These are phyloP conservation scores for Parauchenoglanis punctatus DNA, from an alignment of 2,797 vertebrate species.

Conservation along the genomic window DNA sequence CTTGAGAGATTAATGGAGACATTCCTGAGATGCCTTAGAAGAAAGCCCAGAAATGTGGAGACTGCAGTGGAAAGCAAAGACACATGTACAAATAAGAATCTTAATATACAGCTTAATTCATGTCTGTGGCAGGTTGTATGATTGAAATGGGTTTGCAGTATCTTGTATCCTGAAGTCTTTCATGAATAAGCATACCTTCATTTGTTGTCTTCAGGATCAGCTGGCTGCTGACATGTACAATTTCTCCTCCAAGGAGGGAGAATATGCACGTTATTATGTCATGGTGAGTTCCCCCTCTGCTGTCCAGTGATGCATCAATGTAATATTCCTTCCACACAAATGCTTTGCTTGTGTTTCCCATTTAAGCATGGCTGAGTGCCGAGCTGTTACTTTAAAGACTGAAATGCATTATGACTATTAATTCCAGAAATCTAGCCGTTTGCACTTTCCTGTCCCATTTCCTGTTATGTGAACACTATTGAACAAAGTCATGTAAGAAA, in stretches of 20 bases:
- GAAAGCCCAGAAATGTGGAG: background rate
- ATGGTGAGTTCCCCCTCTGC: constrained; percentile 75
- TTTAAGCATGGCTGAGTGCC: background rate
- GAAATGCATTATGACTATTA: background rate
- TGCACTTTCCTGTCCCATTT: background rate
- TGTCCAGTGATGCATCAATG: background rate
- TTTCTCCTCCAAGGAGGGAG: constrained; percentile 93
- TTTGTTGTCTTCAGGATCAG: constrained; percentile 83
- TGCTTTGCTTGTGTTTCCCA: background rate
- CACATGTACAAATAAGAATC: background rate
- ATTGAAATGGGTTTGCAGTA: background rate
- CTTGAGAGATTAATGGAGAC: background rate
- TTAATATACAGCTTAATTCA: background rate
- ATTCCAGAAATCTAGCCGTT: background rate
- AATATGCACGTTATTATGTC: constrained; percentile 89
- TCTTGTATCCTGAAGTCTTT: background rate
- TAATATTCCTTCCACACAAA: background rate
- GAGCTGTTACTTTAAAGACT: background rate
- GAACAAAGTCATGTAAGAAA: constrained; percentile 13
- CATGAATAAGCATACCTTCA: background rate
- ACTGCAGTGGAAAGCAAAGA: background rate
- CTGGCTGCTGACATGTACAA: constrained; percentile 95
- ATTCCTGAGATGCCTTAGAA: background rate
- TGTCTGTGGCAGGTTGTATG: too few species aligned
- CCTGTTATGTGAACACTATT: background rate